Base-by-base conservation (phyloP, 2,888 invertebrate genomes). In the Crioceris asparagi region DNA sequence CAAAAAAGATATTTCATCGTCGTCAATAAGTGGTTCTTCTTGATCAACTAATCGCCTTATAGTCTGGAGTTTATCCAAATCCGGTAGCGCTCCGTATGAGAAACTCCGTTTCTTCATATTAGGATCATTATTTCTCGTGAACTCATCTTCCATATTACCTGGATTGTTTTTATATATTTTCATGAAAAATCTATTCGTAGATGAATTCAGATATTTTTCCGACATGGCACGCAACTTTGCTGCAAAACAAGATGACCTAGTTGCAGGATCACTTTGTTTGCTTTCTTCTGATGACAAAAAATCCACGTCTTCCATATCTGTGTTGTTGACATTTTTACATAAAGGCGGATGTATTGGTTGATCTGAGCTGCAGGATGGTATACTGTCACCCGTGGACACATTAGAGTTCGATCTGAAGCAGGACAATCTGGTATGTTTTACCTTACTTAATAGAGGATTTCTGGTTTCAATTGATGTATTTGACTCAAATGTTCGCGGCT, bases 151-250 rank as follows among this genome's bases (percentile, higher is more conserved):
- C n/a, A n/a, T n/a, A n/a, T n/a, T n/a, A 53, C 36, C 64, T 5
- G 64, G 64, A 39, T 63, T 65, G 49, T 65, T 70, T 53, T 66
- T 71, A 51, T 79, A 80, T 33, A 81, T 67, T 60, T 78, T 80
- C 4, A 77, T 77, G 43, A 82, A 68, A 50, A 82, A 69, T 61
- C 68, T 73, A 51, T 75, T 79, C 7, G 79, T 79, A 1, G 80
- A 78, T 32, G 75, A 75, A 53, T 78, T 79, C 26, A 81, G 62
- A 59, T 81, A 81, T 54, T 75, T 73, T 54, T 81, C 79, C 16
- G 81, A 80, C 74, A 81, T 81, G 21, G 79, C 78, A 45, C 74
- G 71, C 43, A 82, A 64, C 64, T 80, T 80, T 2, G 78, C 77
- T 1, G 79, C 75, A 36, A 81, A 64, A 60, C 79, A 80, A 17